phyloP scores from a whole-genome alignment of 30 jellyfish, hydroid and myxozoan genomes.

The Aurelia sp. region DNA sequence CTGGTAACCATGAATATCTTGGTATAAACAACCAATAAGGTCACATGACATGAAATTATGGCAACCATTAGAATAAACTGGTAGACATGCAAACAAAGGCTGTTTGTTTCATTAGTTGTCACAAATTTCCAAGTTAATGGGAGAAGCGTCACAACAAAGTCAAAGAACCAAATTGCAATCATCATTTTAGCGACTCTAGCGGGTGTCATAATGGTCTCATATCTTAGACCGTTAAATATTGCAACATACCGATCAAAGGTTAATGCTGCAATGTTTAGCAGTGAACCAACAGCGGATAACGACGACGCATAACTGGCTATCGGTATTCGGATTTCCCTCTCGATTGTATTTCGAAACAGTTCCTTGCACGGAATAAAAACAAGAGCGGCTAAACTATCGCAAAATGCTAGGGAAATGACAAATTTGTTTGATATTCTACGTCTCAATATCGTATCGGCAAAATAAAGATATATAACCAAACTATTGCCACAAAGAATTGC shows the following conservation, averaged over 20 bases:
- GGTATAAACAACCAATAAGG: slow-evolving; percentile 29
- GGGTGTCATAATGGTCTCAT: slow-evolving; percentile 48
- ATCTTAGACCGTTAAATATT: slow-evolving; percentile 47
- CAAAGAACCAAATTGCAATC: slow-evolving; percentile 44
- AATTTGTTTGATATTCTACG: slow-evolving; percentile 46
- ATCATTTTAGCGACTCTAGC: slow-evolving; percentile 11
- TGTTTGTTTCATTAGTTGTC: not conserved
- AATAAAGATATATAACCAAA: slow-evolving; percentile 54
- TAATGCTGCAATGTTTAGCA: slow-evolving; percentile 63
- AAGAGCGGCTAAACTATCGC: slow-evolving; percentile 57
- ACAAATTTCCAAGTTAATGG: slow-evolving; percentile 59
- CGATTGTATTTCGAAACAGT: slow-evolving; percentile 5
- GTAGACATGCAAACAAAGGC: slow-evolving; percentile 27
- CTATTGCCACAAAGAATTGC: slow-evolving; percentile 53
- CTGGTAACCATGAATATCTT: slow-evolving; percentile 40
- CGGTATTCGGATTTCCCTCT: slow-evolving; percentile 25
- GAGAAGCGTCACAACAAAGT: slow-evolving; percentile 16
- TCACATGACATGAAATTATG: slow-evolving; percentile 15
- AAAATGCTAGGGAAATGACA: slow-evolving; percentile 61
- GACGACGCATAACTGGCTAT: slow-evolving; percentile 62
- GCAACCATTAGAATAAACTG: slow-evolving; percentile 27
- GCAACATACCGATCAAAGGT: slow-evolving; percentile 73
- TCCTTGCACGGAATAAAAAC: slow-evolving; percentile 61
- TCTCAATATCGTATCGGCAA: slow-evolving; percentile 32
- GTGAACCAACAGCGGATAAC: slow-evolving; percentile 49